Conservation (phyloP, 2,888 invertebrate genomes). For the Dynastes grantii region DNA sequence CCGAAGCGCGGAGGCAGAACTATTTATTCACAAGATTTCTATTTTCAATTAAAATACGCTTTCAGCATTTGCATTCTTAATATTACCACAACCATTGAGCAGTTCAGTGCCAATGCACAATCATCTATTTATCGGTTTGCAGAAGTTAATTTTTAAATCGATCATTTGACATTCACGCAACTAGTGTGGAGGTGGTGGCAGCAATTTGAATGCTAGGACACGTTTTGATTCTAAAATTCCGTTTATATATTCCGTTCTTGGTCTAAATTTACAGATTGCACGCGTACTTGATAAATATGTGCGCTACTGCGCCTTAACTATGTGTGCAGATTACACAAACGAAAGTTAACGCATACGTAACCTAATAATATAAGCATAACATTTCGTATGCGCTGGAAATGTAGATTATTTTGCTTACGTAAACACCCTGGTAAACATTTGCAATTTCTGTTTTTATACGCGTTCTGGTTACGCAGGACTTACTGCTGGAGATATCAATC, state of each 20-base stretch:
- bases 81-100: too few relatives aligned
- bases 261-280: not conserved
- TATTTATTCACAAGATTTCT: too few relatives aligned
- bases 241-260: conserved; percentile 7
- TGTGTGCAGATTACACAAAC: not conserved
- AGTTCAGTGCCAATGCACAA: too few relatives aligned
- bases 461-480: not conserved
- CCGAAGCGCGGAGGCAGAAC: too few relatives aligned
- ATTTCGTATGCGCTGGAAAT: not conserved
- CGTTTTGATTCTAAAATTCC: not conserved
- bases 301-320: not conserved
- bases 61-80: too few relatives aligned
- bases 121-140: too few relatives aligned
- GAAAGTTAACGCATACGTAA: not conserved
- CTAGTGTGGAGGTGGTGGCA: too few relatives aligned
- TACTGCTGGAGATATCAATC: not conserved
- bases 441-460: not conserved
- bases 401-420: conserved; percentile 2
- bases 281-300: conserved; percentile 3
- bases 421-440: conserved; percentile 2
- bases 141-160: too few relatives aligned
- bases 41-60: too few relatives aligned
- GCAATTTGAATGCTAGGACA: not conserved
- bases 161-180: too few relatives aligned
- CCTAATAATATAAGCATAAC: not conserved